Evolutionary conservation across 2,113 vertebrate species (phyloP), one percentile per base, ranked within the genome.

Genomic region (Australoheros scitulus): DNA sequence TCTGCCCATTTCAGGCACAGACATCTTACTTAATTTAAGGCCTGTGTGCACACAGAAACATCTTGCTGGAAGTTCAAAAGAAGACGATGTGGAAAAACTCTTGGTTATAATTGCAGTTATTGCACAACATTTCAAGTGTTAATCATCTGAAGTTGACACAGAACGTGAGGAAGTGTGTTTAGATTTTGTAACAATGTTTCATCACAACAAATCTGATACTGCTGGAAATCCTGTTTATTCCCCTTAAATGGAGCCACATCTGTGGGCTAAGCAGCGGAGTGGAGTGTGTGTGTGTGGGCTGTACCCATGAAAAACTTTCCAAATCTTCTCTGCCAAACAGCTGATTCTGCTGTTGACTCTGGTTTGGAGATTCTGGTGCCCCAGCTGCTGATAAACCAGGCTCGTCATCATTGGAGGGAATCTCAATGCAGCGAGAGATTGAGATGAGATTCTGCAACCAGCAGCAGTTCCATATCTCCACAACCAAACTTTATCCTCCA

Each of bases 81-180:
- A 43, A 41, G 38, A 41, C n/a, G 13, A 43, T 43, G 41, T 43
- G 41, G 11, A 14, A 2, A 43, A 43, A 41, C 38, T 41, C 11
- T 18, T 70, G 29, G 65, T 50, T 29, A 7, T 29, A 70, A 32
- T 29, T 43, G 11, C 3, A 43, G 13, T 43, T 50, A 0, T 10
- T 29, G 38, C 5, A 50, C 64, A 41, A 9, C 36, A 47, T 50
- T 17, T 20, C 0, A 2, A 0, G 0, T 72, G 6, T 14, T 52
- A 52, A 72, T 52, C 0, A 32, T 32, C 52, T 72, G 24, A 38
- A 38, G 36, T 9, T 38, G 36, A 8, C 9, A 10, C 36, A 38
- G 8, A 38, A 38, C 9, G 34, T 34, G 1, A 34, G 34, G 34
- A 34, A 34, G 34, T 34, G 32, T 34, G 6, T 34, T 34, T 34